Evolutionary conservation across 92 coral and sea anemone species (phyloP), one percentile per base, ranked within the genome.

Genomic region (Epizoanthus illoricatus): DNA sequence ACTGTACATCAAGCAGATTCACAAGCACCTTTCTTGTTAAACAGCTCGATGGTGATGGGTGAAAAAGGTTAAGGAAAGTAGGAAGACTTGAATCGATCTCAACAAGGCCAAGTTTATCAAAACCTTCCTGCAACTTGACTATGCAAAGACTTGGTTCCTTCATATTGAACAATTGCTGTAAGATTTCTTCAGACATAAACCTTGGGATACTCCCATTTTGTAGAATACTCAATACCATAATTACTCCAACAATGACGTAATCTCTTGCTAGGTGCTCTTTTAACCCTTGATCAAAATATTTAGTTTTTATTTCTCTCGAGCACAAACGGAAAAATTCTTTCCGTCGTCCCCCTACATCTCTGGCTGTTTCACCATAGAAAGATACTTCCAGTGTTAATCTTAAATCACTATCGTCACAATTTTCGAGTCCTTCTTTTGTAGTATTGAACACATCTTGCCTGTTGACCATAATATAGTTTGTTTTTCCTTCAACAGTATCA

Each of bases 371-470:
- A 64, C 84, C 84, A 45, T 80, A 80, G 43, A 80, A 80, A 17
- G 78, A 81, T 17, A 81, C 85, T 81, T 81, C 85, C 64, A 81
- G 61, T 13, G 85, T 81, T 63, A 67, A 74, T 28, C 85, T 65
- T 66, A 66, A 66, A 66, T 66, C 71, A 19, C 67, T 65, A 76
- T 76, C 62, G 19, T 81, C 76, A 36, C 64, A 65, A 17, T 55
- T 24, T 23, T 66, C 47, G n/a, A 81, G 20, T 74, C 68, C 85
- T 81, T 81, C 85, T 57, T 63, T 66, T 68, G 85, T 74, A 36
- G 78, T 28, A 20, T 43, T 42, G 76, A 68, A 81, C 33, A 81
- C 78, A 24, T 61, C 85, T 66, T 66, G 45, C 41, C 85, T 81
- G 55, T 81, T 74, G 23, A 81, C 73, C 58, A 66, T 75, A 43